Conservation (phyloP, 1,140 invertebrate genomes). For the Metopolophium dirhodum region DNA sequence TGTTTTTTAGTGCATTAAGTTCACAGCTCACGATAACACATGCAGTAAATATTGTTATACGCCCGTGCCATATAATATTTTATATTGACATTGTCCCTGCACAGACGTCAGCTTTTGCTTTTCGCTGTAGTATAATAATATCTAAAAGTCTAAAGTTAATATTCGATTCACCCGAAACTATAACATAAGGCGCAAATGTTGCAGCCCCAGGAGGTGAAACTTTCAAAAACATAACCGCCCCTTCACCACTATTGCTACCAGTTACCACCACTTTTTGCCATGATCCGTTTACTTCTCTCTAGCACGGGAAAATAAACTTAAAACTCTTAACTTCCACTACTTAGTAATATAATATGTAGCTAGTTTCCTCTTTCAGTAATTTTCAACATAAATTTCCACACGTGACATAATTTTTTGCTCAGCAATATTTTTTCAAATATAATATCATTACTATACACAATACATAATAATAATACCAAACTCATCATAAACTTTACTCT, state of each 20-base stretch:
- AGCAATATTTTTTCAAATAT: background rate
- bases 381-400: background rate
- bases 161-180: background rate
- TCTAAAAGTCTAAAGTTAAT: constrained; percentile 16
- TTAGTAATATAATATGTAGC: background rate
- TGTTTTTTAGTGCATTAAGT: background rate
- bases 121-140: background rate
- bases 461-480: background rate
- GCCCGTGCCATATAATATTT: background rate
- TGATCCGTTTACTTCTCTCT: background rate
- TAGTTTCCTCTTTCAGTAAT: background rate
- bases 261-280: background rate
- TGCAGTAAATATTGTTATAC: background rate
- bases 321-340: background rate
- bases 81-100: background rate
- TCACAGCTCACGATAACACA: background rate
- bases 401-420: background rate
- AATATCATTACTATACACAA: background rate
- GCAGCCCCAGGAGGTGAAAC: background rate
- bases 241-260: background rate
- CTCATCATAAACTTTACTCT: background rate
- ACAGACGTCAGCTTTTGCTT: background rate
- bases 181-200: background rate
- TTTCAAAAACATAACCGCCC: background rate
- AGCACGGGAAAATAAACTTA: background rate